Evolutionary conservation across 2,113 vertebrate genomes (phyloP).

Genomic region (Otus sunia): DNA sequence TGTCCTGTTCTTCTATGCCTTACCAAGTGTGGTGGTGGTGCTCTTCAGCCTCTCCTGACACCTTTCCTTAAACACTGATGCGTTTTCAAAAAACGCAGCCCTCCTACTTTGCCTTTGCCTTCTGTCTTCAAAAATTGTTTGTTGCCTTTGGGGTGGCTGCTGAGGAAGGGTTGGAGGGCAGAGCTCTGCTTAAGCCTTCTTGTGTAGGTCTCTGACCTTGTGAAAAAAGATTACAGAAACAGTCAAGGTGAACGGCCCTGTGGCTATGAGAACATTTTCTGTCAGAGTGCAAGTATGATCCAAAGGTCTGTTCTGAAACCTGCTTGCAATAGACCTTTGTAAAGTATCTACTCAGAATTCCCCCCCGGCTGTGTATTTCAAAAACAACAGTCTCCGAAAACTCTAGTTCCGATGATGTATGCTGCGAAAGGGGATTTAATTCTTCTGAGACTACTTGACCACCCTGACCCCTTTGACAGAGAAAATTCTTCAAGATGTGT

Average conservation of each 20-base stretch:
- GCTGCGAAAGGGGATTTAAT: background rate
- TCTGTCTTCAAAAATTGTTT: background rate
- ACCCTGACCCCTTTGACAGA: background rate
- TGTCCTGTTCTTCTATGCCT: background rate
- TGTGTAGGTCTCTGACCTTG: rapidly evolving
- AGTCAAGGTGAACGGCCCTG: background rate
- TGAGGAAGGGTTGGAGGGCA: background rate
- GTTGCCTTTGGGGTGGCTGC: background rate
- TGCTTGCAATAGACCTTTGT: background rate
- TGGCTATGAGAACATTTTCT: background rate
- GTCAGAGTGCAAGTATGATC: background rate
- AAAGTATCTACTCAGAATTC: background rate
- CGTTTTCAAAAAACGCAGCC: background rate
- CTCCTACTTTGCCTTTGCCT: background rate
- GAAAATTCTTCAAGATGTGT: background rate
- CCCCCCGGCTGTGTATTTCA: background rate
- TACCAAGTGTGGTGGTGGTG: background rate
- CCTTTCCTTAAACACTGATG: background rate
- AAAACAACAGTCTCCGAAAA: background rate
- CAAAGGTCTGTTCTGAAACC: background rate
- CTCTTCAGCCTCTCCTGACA: background rate
- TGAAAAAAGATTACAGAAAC: background rate
- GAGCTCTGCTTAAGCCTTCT: background rate
- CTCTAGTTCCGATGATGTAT: background rate
- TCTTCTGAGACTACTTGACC: background rate